These are phyloP conservation scores for Hemibagrus guttatus DNA, from an alignment of 2,797 vertebrate species.

Conservation along the genomic window DNA sequence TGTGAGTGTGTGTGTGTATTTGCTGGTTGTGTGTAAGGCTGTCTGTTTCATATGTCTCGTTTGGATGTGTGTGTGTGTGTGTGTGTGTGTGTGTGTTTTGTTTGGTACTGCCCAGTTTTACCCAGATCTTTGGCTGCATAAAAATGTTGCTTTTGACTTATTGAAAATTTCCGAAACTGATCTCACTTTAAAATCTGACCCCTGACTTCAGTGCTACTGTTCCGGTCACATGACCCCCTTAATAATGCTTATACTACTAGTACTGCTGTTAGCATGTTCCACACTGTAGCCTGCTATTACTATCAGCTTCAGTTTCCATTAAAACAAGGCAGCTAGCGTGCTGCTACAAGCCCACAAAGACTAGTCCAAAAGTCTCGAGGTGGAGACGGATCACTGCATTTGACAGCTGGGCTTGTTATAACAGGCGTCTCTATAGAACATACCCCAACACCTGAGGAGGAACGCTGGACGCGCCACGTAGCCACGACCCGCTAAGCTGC, in stretches of 20 bases:
- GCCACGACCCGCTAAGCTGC: not conserved
- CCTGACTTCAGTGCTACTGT: not conserved
- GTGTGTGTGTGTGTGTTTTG: too few species aligned
- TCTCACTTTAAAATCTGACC: not conserved
- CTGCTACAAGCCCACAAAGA: constrained; percentile 75
- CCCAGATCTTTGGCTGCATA: not conserved
- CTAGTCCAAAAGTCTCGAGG: constrained; percentile 16
- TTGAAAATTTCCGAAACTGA: too few species aligned
- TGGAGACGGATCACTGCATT: constrained; percentile 7
- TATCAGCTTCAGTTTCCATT: constrained; percentile 16
- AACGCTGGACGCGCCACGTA: constrained; percentile 9
- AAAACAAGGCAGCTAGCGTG: constrained; percentile 77
- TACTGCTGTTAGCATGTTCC: not conserved
- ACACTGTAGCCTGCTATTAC: not conserved
- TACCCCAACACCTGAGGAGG: constrained; percentile 10
- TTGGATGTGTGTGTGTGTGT: too few species aligned
- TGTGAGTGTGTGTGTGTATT: too few species aligned
- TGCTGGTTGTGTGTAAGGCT: too few species aligned
- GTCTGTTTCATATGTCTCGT: too few species aligned
- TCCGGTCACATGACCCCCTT: not conserved
- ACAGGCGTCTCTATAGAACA: constrained; percentile 18
- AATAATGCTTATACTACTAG: not conserved
- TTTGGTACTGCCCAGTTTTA: not conserved
- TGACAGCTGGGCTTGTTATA: constrained; percentile 29
- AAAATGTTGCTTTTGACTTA: too few species aligned